A percentile compares a stretch with the other conserved stretches of the same genome.
Evolutionary conservation across 2,888 invertebrate genomes (phyloP).

Genomic region (Chesias legatella): DNA sequence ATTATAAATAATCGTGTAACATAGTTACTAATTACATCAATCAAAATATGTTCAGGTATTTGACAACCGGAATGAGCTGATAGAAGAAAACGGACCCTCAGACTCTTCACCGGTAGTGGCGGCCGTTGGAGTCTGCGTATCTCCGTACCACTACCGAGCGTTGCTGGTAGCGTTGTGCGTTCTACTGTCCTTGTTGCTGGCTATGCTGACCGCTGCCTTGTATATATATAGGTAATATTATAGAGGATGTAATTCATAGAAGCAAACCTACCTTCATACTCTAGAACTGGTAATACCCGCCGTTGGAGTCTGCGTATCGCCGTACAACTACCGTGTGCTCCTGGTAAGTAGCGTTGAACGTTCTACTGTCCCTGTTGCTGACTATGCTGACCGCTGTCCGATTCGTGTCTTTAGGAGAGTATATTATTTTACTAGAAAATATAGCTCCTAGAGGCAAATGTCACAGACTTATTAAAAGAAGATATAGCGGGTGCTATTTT

Average conservation of each 20-base stretch:
- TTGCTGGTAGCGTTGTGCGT: constrained; percentile 89
- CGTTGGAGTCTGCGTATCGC: constrained; percentile 88
- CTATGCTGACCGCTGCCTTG: constrained; percentile 86
- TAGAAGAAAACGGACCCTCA: constrained; percentile 84
- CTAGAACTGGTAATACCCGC: constrained; percentile 84
- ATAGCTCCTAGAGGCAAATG: too few species aligned
- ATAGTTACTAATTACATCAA: too few species aligned
- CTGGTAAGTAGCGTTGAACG: constrained; percentile 88
- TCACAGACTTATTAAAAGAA: too few species aligned
- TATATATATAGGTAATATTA: constrained; percentile 88
- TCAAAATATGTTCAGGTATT: constrained; percentile 84
- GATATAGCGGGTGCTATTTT: too few species aligned
- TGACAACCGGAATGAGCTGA: constrained; percentile 87
- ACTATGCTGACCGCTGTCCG: constrained; percentile 86
- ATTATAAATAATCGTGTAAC: too few species aligned
- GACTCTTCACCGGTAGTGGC: constrained; percentile 83
- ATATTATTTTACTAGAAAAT: too few species aligned
- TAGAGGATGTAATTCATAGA: not conserved
- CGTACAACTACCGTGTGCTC: constrained; percentile 91
- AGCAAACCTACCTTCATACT: constrained; percentile 74
- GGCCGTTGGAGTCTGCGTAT: constrained; percentile 87
- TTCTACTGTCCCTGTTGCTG: constrained; percentile 86
- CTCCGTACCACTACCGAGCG: constrained; percentile 91
- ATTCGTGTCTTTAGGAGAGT: too few species aligned
- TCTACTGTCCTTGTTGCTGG: constrained; percentile 86